phyloP scores from a whole-genome alignment of 2,888 invertebrate species.

The Lycocerus yunnanus region DNA sequence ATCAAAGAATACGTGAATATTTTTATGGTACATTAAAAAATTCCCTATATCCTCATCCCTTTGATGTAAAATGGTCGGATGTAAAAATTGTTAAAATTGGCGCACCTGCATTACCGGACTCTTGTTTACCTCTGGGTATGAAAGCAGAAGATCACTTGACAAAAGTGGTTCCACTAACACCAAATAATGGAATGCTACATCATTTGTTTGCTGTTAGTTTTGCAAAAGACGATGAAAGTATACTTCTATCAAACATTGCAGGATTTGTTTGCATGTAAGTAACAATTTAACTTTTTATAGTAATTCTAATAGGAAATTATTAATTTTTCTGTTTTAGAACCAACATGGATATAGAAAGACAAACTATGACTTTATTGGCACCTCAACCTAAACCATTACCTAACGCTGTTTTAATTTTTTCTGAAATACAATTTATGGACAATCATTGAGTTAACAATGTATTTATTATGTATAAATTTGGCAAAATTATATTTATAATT shows the following conservation, averaged over 20 bases:
- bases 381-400: slow-evolving; percentile 94
- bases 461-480: background rate
- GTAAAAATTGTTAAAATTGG: slow-evolving; percentile 93
- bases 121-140: slow-evolving; percentile 97
- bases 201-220: slow-evolving; percentile 89
- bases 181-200: slow-evolving; percentile 79
- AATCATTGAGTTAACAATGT: slow-evolving; percentile 64
- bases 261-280: slow-evolving; percentile 93
- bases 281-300: slow-evolving; percentile 11
- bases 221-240: slow-evolving; percentile 82
- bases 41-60: slow-evolving; percentile 86
- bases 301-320: background rate
- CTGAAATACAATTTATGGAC: slow-evolving; percentile 95
- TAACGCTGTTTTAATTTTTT: slow-evolving; percentile 81
- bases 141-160: slow-evolving; percentile 89
- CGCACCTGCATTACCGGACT: slow-evolving; percentile 89
- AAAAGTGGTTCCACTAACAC: slow-evolving; percentile 81
- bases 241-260: slow-evolving; percentile 83
- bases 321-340: slow-evolving; percentile 65
- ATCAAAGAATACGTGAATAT: slow-evolving; percentile 86
- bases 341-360: slow-evolving; percentile 85
- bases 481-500: background rate
- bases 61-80: slow-evolving; percentile 90
- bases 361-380: slow-evolving; percentile 86
- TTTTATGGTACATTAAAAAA: slow-evolving; percentile 86